Evolutionary conservation across 1,140 invertebrate genomes (phyloP).

Genomic region (Drosophila bocki): DNA sequence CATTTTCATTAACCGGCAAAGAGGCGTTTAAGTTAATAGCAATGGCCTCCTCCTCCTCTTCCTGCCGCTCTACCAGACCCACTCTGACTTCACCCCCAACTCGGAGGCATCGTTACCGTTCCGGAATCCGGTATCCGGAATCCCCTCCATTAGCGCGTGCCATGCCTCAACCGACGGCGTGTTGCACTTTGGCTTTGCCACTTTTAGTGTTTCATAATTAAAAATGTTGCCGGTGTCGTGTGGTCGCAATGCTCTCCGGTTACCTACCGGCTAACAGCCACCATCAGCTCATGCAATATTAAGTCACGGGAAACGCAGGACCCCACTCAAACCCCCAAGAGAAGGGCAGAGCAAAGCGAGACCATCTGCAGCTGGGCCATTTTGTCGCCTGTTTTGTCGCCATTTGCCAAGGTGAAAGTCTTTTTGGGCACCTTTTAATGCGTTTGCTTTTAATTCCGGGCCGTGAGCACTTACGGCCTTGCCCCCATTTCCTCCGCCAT

Average conservation of each 20-base stretch:
- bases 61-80: conserved; percentile 13
- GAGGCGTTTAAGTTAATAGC: conserved; percentile 84
- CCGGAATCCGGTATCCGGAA: conserved; percentile 1
- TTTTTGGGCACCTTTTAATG: conserved; percentile 83
- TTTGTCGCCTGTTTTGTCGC: conserved; percentile 48
- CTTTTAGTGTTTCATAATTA: conserved; percentile 85
- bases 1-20: conserved; percentile 84
- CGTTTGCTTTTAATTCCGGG: conserved; percentile 80
- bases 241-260: conserved; percentile 42
- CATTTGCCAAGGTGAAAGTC: conserved; percentile 79
- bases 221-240: conserved; percentile 79
- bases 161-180: conserved; percentile 53
- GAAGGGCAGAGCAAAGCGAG: not conserved
- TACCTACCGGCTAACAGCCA: conserved; percentile 21
- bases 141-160: conserved; percentile 48
- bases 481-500: conserved; percentile 29
- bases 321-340: conserved; percentile 8
- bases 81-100: conserved; percentile 12
- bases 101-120: not conserved
- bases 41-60: conserved; percentile 48
- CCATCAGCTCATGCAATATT: conserved; percentile 78
- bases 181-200: conserved; percentile 84
- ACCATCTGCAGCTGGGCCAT: conserved; percentile 75
- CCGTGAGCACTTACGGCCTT: conserved; percentile 75
- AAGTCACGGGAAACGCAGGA: conserved; percentile 46